These are phyloP conservation scores for Opisthocomus hoazin DNA, from an alignment of 2,113 vertebrate genomes.

Conservation along the genomic window DNA sequence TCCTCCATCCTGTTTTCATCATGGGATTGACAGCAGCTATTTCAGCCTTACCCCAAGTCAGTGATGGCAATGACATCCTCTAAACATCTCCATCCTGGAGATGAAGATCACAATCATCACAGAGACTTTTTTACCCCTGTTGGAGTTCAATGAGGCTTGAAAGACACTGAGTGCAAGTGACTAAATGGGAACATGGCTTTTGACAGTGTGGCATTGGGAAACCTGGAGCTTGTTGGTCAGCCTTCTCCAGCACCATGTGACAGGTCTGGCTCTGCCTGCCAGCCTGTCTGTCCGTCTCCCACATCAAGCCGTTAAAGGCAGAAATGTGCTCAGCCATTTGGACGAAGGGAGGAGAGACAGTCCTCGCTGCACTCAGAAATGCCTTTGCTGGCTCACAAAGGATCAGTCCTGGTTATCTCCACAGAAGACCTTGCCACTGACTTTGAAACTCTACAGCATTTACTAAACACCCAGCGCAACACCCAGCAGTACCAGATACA, in stretches of 20 bases:
- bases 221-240: neutral
- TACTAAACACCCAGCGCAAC: neutral
- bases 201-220: neutral
- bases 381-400: neutral
- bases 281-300: neutral
- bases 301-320: neutral
- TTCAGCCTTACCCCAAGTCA: neutral
- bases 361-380: neutral
- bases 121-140: neutral
- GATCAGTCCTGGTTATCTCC: neutral
- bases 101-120: accelerated
- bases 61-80: neutral
- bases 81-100: neutral
- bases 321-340: neutral
- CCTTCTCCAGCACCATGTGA: accelerated
- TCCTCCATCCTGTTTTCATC: neutral
- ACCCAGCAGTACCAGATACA: neutral
- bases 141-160: constrained; percentile 26
- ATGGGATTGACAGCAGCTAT: neutral
- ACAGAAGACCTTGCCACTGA: neutral
- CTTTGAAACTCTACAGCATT: neutral
- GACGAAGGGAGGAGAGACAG: neutral
- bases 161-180: neutral
- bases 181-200: neutral
- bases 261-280: neutral